Conservation (phyloP, 2,113 vertebrate species). For the Morone saxatilis region DNA sequence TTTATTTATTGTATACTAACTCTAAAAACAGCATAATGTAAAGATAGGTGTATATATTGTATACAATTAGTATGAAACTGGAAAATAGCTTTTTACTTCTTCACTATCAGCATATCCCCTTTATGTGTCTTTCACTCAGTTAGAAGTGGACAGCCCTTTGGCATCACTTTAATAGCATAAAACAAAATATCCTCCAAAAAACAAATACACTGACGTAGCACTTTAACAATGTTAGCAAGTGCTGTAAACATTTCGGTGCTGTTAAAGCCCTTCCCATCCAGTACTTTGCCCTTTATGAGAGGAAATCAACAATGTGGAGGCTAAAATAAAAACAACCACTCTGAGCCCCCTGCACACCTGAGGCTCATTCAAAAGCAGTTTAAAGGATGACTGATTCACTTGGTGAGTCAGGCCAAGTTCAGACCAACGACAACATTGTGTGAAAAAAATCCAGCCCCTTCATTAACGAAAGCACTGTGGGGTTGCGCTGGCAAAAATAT, state of each 20-base stretch:
- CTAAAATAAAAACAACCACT: constrained; percentile 8
- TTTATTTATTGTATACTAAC: neutral
- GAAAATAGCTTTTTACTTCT: neutral
- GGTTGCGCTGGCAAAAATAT: neutral
- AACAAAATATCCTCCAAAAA: neutral
- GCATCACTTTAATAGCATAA: neutral
- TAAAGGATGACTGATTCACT: constrained; percentile 10
- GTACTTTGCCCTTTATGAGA: neutral
- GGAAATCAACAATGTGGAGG: neutral
- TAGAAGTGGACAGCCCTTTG: neutral
- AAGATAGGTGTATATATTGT: neutral
- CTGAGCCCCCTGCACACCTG: neutral
- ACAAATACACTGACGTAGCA: neutral
- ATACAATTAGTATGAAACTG: neutral
- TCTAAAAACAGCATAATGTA: neutral
- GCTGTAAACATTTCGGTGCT: neutral
- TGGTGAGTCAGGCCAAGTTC: neutral
- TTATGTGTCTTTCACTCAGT: neutral
- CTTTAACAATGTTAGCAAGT: neutral
- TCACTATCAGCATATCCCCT: neutral
- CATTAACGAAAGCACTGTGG: neutral
- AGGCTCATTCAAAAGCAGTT: constrained; percentile 33
- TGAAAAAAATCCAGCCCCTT: neutral
- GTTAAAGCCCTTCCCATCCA: neutral
- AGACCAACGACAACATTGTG: neutral